Percentiles rank a stretch among this genome's conserved stretches.
Evolutionary conservation across 2,797 vertebrate species (phyloP).

Genomic region (Heliangelus exortis): DNA sequence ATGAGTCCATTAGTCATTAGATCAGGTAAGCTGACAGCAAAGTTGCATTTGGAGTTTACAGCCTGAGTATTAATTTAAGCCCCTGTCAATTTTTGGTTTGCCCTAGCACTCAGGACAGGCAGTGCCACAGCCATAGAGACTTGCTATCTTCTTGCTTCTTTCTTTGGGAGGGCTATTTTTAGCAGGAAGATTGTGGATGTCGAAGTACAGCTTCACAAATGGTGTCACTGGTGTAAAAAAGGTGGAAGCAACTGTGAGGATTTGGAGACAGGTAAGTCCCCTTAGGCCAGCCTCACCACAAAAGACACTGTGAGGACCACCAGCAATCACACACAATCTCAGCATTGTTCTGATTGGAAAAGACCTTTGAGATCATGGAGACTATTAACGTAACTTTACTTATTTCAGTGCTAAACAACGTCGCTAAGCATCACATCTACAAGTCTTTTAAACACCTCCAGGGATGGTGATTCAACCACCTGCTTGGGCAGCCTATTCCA

Average conservation of each 20-base stretch:
- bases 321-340: no score
- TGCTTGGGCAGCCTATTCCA: no score
- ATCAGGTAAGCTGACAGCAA: not conserved
- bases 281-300: not conserved
- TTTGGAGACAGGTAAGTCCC: not conserved
- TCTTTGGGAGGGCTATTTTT: not conserved
- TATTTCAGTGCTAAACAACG: no score
- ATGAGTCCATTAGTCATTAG: not conserved
- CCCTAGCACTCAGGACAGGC: not conserved
- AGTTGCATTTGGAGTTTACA: not conserved
- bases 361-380: no score
- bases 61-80: not conserved
- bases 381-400: no score
- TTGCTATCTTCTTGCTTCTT: not conserved
- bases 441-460: no score
- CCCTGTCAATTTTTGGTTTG: not conserved
- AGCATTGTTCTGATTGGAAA: no score
- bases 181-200: fast-evolving
- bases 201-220: not conserved
- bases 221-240: not conserved
- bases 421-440: no score
- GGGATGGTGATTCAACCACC: no score
- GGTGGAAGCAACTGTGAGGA: not conserved
- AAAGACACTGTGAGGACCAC: not conserved
- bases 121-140: not conserved